phyloP scores from a whole-genome alignment of 2,888 invertebrate genomes.

The Drosophila affinis region DNA sequence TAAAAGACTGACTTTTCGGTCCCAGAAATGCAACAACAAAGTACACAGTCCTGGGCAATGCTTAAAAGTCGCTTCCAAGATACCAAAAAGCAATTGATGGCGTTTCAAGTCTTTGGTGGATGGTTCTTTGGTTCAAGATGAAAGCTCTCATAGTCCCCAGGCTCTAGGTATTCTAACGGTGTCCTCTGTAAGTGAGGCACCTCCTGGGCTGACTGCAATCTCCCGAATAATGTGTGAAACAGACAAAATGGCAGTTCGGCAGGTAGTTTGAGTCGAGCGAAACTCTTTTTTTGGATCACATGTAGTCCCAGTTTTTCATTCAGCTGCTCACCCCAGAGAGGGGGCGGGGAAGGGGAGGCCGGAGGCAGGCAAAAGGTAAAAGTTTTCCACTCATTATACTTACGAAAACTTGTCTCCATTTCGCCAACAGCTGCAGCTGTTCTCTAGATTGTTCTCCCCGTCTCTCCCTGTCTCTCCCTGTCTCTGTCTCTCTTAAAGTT shows the following conservation, averaged over 20 bases:
- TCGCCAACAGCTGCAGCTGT: slow-evolving; percentile 38
- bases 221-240: no score
- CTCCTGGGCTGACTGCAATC: no score
- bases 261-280: not conserved
- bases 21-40: no score
- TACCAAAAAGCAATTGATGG: no score
- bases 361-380: slow-evolving; percentile 13
- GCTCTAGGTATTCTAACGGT: no score
- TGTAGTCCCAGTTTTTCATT: not conserved
- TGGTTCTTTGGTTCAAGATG: no score
- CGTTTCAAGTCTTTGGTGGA: no score
- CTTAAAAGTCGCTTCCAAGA: no score
- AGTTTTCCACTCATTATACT: slow-evolving; percentile 66
- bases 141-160: no score
- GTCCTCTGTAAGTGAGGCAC: no score
- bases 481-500: slow-evolving; percentile 11
- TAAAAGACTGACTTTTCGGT: no score
- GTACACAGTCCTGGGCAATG: no score
- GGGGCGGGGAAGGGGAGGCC: not conserved
- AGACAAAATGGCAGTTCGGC: not conserved
- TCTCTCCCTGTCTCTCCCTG: not conserved
- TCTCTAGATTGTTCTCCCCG: not conserved
- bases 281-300: not conserved
- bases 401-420: slow-evolving; percentile 48
- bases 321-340: not conserved